Evolutionary conservation across 2,888 invertebrate genomes (phyloP).

Genomic region (Lasioglossum marginatum): DNA sequence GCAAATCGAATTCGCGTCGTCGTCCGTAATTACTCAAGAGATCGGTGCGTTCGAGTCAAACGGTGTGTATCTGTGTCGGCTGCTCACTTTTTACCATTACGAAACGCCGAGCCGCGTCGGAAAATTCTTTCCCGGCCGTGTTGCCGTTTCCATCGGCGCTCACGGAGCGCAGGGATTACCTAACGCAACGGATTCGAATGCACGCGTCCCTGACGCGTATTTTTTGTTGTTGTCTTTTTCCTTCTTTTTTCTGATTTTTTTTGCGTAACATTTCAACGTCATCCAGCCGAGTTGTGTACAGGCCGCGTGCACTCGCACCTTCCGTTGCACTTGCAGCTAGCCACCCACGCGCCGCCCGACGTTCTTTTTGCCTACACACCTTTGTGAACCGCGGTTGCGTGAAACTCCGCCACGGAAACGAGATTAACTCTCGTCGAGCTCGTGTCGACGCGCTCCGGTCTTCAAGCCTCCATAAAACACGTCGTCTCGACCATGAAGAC

Average conservation of each 20-base stretch:
- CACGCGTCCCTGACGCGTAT: slow-evolving; percentile 1
- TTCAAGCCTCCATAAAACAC: not conserved
- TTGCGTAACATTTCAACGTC: not conserved
- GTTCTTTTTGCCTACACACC: not conserved
- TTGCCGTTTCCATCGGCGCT: not conserved
- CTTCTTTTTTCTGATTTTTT: not conserved
- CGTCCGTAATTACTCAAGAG: not conserved
- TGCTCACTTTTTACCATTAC: not conserved
- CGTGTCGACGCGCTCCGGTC: not conserved
- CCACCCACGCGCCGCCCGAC: not conserved
- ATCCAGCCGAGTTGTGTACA: not conserved
- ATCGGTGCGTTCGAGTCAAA: slow-evolving; percentile 14
- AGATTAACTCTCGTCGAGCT: slow-evolving; percentile 6
- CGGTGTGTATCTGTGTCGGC: not conserved
- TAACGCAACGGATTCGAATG: slow-evolving; percentile 1
- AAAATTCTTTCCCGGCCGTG: not conserved
- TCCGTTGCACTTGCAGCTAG: not conserved
- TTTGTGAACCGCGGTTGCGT: not conserved
- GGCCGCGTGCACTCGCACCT: not conserved
- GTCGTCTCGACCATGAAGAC: not conserved
- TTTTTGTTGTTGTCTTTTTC: not conserved
- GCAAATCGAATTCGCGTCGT: not conserved
- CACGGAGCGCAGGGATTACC: not conserved
- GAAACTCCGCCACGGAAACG: slow-evolving; percentile 7
- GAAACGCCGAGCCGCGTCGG: not conserved